Conservation (phyloP, 2,113 vertebrate genomes). For the Podilymbus podiceps region DNA sequence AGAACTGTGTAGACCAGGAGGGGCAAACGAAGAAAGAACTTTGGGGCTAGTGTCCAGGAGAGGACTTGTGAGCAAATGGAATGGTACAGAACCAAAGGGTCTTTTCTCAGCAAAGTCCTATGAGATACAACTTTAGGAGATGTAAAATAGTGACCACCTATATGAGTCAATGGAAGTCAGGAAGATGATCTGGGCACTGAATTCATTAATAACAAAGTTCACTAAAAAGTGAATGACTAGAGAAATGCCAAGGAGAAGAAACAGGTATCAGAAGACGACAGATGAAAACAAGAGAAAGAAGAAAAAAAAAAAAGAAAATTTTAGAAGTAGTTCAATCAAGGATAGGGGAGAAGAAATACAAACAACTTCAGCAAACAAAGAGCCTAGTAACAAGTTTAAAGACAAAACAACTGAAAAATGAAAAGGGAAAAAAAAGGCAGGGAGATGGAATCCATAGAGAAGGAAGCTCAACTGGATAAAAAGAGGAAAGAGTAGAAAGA, state of each 20-base stretch:
- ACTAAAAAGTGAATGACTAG: neutral
- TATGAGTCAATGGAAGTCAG: neutral
- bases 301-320: neutral
- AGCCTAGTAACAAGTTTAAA: neutral
- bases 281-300: neutral
- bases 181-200: neutral
- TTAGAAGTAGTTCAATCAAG: neutral
- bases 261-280: neutral
- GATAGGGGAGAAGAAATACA: neutral
- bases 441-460: neutral
- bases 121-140: neutral
- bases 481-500: neutral
- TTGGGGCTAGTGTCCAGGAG: neutral
- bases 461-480: neutral
- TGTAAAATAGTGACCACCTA: neutral
- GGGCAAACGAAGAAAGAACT: neutral
- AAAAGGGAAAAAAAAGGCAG: neutral
- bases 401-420: neutral
- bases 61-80: neutral
- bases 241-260: neutral
- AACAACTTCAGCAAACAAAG: neutral
- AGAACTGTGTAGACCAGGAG: neutral
- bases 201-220: neutral
- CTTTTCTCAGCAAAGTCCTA: neutral
- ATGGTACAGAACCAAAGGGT: neutral